Conservation (phyloP, 2,888 invertebrate species). For the Cryptus viduatorius region DNA sequence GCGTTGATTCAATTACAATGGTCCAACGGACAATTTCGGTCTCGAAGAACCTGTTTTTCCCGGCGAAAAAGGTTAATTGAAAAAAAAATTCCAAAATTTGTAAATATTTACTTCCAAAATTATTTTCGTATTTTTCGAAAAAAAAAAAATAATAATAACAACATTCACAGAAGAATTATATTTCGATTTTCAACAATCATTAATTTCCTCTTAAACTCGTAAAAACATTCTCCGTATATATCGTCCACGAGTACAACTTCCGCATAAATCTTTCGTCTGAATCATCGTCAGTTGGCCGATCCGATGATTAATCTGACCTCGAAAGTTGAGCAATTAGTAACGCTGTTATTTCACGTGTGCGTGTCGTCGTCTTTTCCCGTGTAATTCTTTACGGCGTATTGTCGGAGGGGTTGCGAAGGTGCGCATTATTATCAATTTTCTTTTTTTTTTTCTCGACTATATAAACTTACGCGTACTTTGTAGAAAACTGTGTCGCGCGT, state of each 20-base stretch:
- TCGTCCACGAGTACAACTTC: neutral
- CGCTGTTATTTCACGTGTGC: slow-evolving; percentile 3
- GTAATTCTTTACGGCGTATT: slow-evolving; percentile 24
- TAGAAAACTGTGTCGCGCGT: slow-evolving; percentile 8
- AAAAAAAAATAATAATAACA: neutral
- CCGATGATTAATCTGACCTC: slow-evolving; percentile 50
- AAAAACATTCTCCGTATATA: neutral
- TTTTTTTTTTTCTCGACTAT: neutral
- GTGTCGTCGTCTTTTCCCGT: neutral
- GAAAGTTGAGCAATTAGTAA: slow-evolving; percentile 40
- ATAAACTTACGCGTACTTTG: neutral
- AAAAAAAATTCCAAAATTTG: no score
- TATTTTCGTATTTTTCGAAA: no score
- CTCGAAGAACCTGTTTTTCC: no score
- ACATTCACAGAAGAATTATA: neutral
- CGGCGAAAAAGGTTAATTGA: no score
- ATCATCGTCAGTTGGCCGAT: slow-evolving; percentile 22
- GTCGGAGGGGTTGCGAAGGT: slow-evolving; percentile 24
- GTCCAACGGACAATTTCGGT: no score
- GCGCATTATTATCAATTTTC: slow-evolving; percentile 27
- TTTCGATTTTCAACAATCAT: neutral
- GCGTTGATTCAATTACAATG: neutral
- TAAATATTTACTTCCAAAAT: slow-evolving; percentile 27
- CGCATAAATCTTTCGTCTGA: slow-evolving; percentile 29
- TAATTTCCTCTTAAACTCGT: neutral